Conservation (phyloP, 2,797 vertebrate genomes). For the Apodemus agrarius region DNA sequence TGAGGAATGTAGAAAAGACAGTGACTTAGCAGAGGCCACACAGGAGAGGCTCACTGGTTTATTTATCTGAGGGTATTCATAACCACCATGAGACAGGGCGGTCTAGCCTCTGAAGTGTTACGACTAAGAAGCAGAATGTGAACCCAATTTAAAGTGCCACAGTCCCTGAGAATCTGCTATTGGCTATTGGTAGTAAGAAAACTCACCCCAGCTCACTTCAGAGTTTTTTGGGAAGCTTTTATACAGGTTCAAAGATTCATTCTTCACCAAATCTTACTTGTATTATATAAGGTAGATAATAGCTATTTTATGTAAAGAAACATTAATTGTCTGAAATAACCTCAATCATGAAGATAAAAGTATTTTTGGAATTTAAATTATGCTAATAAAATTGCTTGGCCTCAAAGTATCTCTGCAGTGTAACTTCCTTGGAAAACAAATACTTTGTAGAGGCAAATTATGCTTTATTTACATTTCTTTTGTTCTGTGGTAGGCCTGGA, state of each 20-base stretch:
- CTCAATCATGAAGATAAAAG: constrained; percentile 38
- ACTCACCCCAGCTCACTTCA: background rate
- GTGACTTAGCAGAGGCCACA: background rate
- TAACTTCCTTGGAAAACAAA: constrained; percentile 20
- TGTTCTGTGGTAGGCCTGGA: constrained; percentile 9
- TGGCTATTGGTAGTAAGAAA: constrained; percentile 7
- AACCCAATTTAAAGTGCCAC: constrained; percentile 49
- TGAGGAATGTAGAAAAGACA: background rate
- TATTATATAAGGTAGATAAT: constrained; percentile 27
- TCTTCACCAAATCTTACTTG: constrained; percentile 48
- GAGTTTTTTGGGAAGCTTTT: constrained; percentile 30
- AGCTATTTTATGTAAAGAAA: constrained; percentile 44
- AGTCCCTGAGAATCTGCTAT: background rate
- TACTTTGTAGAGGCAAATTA: constrained; percentile 24
- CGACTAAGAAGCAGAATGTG: constrained; percentile 11
- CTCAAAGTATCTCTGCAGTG: background rate
- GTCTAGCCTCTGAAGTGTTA: background rate
- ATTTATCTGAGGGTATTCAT: background rate
- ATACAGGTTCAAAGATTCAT: constrained; percentile 5
- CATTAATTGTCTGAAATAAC: background rate
- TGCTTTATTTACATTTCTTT: background rate
- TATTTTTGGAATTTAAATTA: constrained; percentile 60
- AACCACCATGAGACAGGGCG: background rate
- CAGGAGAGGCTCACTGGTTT: background rate
- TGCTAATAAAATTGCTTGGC: constrained; percentile 24